These are phyloP conservation scores for Piliocolobus tephrosceles DNA, from an alignment of 2,113 vertebrate species.

Conservation along the genomic window DNA sequence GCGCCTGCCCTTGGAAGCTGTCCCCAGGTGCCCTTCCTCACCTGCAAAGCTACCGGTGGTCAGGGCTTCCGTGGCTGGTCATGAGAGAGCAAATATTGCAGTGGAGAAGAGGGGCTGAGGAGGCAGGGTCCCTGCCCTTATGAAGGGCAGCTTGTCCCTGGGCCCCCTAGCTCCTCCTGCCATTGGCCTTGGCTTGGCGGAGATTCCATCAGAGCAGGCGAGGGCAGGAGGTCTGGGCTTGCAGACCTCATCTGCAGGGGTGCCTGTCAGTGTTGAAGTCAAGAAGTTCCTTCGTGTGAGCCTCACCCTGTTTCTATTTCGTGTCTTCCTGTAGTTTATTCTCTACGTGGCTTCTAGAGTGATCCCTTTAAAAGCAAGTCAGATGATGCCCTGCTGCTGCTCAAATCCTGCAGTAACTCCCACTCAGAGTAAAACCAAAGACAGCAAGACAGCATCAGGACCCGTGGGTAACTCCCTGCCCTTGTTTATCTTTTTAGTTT, in stretches of 20 bases:
- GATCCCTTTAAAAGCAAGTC: neutral
- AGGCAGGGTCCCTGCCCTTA: fast-evolving
- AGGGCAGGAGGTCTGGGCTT: no score
- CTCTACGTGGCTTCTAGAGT: fast-evolving
- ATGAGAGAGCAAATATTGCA: neutral
- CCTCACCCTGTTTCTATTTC: neutral
- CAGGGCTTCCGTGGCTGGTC: neutral
- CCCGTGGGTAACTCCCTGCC: neutral
- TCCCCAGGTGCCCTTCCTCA: fast-evolving
- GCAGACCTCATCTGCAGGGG: neutral
- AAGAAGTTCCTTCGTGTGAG: neutral
- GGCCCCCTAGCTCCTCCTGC: no score
- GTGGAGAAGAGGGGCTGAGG: no score
- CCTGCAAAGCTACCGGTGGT: fast-evolving
- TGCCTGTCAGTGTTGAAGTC: no score
- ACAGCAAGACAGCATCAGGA: neutral
- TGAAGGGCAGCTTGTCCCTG: neutral
- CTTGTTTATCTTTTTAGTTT: no score
- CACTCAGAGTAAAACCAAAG: neutral
- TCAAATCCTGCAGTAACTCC: neutral
- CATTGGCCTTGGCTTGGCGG: fast-evolving
- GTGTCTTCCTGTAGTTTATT: neutral
- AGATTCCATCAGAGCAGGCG: fast-evolving
- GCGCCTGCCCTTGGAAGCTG: neutral
- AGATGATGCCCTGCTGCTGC: neutral